Percentiles rank a stretch among this genome's conserved stretches.
Conservation (phyloP, 2,888 invertebrate species). For the Acanthosepion esculentum region DNA sequence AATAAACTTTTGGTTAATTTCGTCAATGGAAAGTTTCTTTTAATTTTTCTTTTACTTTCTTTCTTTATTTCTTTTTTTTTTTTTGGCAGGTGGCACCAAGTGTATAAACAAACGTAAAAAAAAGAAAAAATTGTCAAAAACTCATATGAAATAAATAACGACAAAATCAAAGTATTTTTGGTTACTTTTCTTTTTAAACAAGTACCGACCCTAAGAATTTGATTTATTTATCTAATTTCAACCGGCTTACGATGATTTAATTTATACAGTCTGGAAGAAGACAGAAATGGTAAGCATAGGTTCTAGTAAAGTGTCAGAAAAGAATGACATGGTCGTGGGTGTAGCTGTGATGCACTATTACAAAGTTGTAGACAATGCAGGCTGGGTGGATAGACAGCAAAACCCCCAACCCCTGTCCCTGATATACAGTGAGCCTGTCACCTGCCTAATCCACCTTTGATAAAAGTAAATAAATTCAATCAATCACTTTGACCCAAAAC, state of each 20-base stretch:
- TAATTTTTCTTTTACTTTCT: background rate
- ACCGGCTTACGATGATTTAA: background rate
- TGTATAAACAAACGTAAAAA: background rate
- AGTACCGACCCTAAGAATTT: background rate
- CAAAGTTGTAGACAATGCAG: background rate
- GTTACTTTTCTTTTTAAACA: conserved; percentile 10
- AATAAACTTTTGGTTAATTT: background rate
- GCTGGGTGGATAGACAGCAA: background rate
- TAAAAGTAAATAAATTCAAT: conserved; percentile 33
- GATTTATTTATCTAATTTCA: conserved; percentile 1
- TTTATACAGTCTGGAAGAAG: background rate
- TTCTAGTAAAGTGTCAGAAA: background rate
- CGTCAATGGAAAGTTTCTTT: background rate
- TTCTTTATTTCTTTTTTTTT: background rate
- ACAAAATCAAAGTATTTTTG: background rate
- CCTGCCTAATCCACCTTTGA: conserved; percentile 33
- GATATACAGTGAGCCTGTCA: background rate
- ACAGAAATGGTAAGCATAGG: background rate
- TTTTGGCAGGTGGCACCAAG: background rate
- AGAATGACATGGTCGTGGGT: background rate
- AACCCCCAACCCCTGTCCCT: background rate
- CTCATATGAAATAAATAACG: background rate
- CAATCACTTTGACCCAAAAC: conserved; percentile 22
- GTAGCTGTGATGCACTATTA: background rate
- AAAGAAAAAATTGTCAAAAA: background rate